Evolutionary conservation across 1,140 invertebrate genomes (phyloP), one percentile per base, ranked within the genome.

Genomic region (Hypsibius dujardini): DNA sequence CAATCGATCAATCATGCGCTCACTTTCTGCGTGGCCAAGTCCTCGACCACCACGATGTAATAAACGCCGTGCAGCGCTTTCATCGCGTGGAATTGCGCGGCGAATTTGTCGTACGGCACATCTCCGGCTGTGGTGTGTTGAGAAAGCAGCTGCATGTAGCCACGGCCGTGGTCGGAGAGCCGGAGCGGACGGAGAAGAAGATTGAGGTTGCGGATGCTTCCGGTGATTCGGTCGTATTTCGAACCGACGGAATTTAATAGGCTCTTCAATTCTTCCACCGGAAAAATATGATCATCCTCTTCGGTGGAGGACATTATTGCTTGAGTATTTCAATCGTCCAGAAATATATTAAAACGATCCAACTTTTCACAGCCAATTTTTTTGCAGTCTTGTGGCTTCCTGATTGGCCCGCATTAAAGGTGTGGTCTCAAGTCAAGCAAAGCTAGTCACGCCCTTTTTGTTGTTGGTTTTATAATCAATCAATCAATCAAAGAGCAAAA

Each of bases 1-100:
- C n/a, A n/a, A n/a, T n/a, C 28, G 28, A 28, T 28, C 28, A 28
- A 28, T 28, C 28, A 28, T 28, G 28, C 28, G 28, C 28, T 28
- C 28, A 28, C 28, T 28, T 75, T 72, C 12, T 67, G 62, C 62
- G 62, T 7, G 69, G 62, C 70, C 15, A 74, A 73, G 71, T 83
- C 79, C 76, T 82, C 82, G 72, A 83, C 74, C 3, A 83, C 82
- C 46, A 76, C 73, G 14, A 82, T 76, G 72, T 81, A 81, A 73
- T 82, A 83, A 46, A 76, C 77, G n/a, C 76, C 73, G 2, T 73
- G 72, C 72, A 78, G 77, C 1, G 73, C 62, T 67, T 67, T 76
- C 81, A 83, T 81, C 12, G 74, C 62, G 12, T 74, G 62, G 74
- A 82, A 83, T 50, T 78, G 75, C 2, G 76, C 77, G 73, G 75